Percentiles rank a stretch among this genome's conserved stretches.
These are phyloP conservation scores for Abramis brama DNA, from an alignment of 2,113 vertebrate species.

Conservation along the genomic window DNA sequence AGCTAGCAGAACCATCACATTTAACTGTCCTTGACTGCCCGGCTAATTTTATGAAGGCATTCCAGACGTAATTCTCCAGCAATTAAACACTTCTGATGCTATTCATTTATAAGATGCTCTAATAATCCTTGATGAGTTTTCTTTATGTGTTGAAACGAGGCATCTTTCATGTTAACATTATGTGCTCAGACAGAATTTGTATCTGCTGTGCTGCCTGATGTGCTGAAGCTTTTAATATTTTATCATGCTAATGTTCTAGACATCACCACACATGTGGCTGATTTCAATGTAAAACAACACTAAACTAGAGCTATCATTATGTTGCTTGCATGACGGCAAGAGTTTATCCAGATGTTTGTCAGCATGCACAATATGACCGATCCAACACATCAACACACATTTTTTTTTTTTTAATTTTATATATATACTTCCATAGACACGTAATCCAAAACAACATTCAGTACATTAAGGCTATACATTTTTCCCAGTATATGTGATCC, in stretches of 20 bases:
- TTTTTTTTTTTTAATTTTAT: too few relatives aligned
- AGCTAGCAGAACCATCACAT: background rate
- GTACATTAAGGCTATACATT: background rate
- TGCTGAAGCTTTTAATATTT: background rate
- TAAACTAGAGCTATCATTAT: constrained; percentile 5
- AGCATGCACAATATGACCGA: background rate
- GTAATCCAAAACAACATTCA: background rate
- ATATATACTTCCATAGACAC: background rate
- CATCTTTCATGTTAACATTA: constrained; percentile 8
- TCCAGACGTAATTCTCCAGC: constrained; percentile 11
- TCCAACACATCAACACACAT: too few relatives aligned
- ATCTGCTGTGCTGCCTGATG: constrained; percentile 6
- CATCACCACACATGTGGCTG: background rate
- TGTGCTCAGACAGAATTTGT: background rate
- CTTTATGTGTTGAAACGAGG: constrained; percentile 15
- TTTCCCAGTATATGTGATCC: too few relatives aligned
- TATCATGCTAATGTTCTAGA: constrained; percentile 1
- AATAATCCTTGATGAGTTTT: constrained; percentile 38
- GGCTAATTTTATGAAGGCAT: constrained; percentile 5
- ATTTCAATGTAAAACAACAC: constrained; percentile 19
- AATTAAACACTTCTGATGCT: constrained; percentile 31
- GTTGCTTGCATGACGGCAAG: background rate
- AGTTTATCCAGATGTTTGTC: constrained; percentile 2
- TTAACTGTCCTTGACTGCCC: constrained; percentile 22
- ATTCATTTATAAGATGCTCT: constrained; percentile 14